Conservation (phyloP, 2,797 vertebrate genomes). For the Acrossocheilus wenchowensis region DNA sequence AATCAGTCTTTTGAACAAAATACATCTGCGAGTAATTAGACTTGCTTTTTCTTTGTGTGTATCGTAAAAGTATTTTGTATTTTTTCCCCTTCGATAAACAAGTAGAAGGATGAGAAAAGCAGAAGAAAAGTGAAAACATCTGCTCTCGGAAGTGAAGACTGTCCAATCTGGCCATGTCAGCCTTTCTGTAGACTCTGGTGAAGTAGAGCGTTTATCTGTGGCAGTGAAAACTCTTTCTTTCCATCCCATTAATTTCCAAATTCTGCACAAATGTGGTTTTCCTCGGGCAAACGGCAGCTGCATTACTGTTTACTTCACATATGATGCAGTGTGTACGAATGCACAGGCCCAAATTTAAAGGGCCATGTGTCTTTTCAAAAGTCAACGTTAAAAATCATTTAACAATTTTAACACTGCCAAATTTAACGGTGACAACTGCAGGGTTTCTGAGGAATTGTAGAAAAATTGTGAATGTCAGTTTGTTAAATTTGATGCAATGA, state of each 20-base stretch:
- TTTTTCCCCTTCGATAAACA: constrained; percentile 47
- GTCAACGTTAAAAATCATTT: background rate
- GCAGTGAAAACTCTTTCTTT: constrained; percentile 66
- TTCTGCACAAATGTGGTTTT: constrained; percentile 67
- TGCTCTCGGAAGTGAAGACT: constrained; percentile 69
- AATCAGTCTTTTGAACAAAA: constrained; percentile 51
- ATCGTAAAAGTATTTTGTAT: constrained; percentile 55
- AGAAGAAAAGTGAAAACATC: constrained; percentile 60
- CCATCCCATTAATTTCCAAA: constrained; percentile 75
- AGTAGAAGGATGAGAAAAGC: constrained; percentile 1
- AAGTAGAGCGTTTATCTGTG: constrained; percentile 72
- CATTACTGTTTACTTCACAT: constrained; percentile 66
- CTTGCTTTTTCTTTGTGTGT: constrained; percentile 60
- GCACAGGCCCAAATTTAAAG: constrained; percentile 32
- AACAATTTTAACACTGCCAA: background rate
- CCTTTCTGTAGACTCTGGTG: constrained; percentile 65
- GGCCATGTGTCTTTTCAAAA: background rate
- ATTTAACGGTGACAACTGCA: background rate
- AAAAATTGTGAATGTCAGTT: background rate
- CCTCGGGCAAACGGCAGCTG: constrained; percentile 71
- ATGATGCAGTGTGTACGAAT: constrained; percentile 55
- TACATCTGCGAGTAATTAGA: constrained; percentile 68
- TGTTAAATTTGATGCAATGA: background rate
- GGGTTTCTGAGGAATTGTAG: background rate
- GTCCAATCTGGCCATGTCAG: constrained; percentile 68